Percentiles rank a stretch among this genome's conserved stretches.
Conservation (phyloP, 2,113 vertebrate genomes). For the Hepsetus odoe region DNA sequence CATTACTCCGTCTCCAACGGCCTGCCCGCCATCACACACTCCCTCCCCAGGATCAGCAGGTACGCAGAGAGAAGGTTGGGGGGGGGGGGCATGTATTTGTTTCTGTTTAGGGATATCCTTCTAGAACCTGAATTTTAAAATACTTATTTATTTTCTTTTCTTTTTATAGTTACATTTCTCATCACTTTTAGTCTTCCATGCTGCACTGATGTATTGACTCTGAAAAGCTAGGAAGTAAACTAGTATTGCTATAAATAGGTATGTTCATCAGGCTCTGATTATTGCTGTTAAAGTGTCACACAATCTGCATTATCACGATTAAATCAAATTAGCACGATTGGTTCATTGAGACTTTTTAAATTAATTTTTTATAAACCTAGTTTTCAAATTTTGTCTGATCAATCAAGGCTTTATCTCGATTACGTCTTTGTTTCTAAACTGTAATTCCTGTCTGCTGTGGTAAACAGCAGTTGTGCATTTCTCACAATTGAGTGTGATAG, state of each 20-base stretch:
- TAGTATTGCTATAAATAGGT: no score
- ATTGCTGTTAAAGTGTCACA: no score
- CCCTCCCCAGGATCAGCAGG: slow-evolving; percentile 90
- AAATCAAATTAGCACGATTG: no score
- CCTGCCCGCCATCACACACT: slow-evolving; percentile 84
- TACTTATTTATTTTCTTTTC: background rate
- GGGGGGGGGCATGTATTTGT: background rate
- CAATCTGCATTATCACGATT: no score
- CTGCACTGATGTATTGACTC: background rate
- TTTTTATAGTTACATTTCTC: background rate
- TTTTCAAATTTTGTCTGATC: no score
- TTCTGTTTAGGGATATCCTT: background rate
- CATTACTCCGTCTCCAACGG: slow-evolving; percentile 95
- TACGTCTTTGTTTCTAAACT: background rate
- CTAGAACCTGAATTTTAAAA: background rate
- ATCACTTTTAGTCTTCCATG: background rate
- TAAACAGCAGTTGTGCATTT: background rate
- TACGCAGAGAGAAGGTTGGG: slow-evolving; percentile 65
- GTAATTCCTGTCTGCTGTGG: background rate
- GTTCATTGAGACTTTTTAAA: no score
- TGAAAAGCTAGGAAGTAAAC: no score
- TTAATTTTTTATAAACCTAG: no score
- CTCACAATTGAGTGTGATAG: background rate
- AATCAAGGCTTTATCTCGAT: no score
- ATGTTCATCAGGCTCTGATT: no score